Evolutionary conservation across 2,797 vertebrate genomes (phyloP), one percentile per base, ranked within the genome.

Genomic region (Tenualosa ilisha): DNA sequence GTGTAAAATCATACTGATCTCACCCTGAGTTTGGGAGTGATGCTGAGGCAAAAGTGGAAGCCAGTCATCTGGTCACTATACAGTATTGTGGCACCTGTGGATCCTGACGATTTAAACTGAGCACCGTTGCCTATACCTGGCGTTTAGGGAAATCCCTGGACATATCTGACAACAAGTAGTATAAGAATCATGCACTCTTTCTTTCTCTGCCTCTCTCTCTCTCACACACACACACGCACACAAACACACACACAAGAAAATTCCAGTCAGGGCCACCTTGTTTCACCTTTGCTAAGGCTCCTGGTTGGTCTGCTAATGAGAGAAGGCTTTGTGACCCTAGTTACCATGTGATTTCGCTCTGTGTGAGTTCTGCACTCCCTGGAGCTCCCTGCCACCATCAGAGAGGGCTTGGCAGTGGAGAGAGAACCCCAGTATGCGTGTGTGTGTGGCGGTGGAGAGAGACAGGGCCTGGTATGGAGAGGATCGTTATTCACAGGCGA

Each of bases 401-500:
- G 31, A 26, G n/a, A 63, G 31, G 31, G 31, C 31, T 9, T 0
- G 26, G 5, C 65, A 37, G 26, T 20, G 24, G 61, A 24, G 61
- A 24, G n/a, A 37, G 65, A 37, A 11, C 12, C 65, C 65, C 11
- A 9, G 31, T 72, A 31, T 72, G 31, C 40, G 68, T 72, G 31
- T 72, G 31, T 72, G 68, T 72, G 68, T 31, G 72, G 15, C 17
- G 4, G 40, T 8, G 37, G 37, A 75, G 37, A 11, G 51, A 59
- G 85, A 17, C 15, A 37, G 56, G 49, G 43, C 24, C 59, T 83
- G 79, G 31, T 83, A 83, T 7, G 83, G 2, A 7, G 31, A 24
- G 12, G 85, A 83, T 0, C 49, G 88, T 91, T 98, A 98, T 94
- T 98, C 97, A 79, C 98, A 99, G 86, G 97, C 97, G 86, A 97